These are phyloP conservation scores for Salpingus planirostris DNA, from an alignment of 2,888 invertebrate genomes.

Conservation along the genomic window DNA sequence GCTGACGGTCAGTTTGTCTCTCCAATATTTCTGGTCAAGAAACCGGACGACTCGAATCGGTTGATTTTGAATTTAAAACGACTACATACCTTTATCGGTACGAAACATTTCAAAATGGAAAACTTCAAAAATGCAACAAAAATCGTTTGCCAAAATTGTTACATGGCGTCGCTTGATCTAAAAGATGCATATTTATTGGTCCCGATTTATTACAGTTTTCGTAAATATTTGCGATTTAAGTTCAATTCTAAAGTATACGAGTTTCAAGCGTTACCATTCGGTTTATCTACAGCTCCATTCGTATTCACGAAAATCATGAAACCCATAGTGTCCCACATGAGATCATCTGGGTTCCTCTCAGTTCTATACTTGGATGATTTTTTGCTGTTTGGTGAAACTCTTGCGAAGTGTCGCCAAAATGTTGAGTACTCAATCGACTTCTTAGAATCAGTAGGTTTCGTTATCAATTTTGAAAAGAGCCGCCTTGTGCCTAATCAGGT, in stretches of 20 bases:
- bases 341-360: background rate
- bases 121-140: background rate
- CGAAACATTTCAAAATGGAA: background rate
- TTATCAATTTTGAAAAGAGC: conserved; percentile 4
- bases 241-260: background rate
- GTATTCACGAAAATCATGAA: conserved; percentile 6
- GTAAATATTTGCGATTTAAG: too few species aligned
- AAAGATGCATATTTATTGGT: background rate
- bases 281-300: conserved; percentile 1
- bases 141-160: background rate
- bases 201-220: too few species aligned
- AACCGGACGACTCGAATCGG: too few species aligned
- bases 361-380: background rate
- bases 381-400: background rate
- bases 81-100: background rate
- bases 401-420: background rate
- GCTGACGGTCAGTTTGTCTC: too few species aligned
- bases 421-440: background rate
- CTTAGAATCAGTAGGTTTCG: conserved; percentile 1
- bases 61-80: background rate
- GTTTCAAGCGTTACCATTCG: background rate
- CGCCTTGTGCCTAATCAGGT: background rate
- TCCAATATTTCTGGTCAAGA: too few species aligned
- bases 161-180: background rate
- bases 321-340: background rate